phyloP scores from a whole-genome alignment of 1,140 invertebrate genomes.

The Drosophila mojavensis region DNA sequence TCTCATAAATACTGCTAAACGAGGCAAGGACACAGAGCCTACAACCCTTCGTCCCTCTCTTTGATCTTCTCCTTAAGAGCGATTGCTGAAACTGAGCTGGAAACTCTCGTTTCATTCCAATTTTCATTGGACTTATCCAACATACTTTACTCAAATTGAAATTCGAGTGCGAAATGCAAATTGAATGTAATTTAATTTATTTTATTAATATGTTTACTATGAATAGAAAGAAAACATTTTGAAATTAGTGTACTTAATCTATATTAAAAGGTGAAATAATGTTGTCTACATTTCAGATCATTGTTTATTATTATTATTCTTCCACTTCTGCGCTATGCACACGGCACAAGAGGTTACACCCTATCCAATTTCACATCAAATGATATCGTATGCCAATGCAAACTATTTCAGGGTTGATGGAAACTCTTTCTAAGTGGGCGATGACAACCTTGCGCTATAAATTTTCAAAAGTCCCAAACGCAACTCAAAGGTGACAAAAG shows the following conservation, averaged over 20 bases:
- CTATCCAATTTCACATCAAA: slow-evolving; percentile 9
- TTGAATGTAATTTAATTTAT: too few relatives aligned
- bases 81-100: background rate
- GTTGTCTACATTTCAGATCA: too few relatives aligned
- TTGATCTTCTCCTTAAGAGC: background rate
- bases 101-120: too few relatives aligned
- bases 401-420: slow-evolving; percentile 14
- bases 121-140: background rate
- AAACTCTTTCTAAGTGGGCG: slow-evolving; percentile 23
- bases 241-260: too few relatives aligned
- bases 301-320: background rate
- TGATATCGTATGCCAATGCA: background rate
- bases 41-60: too few relatives aligned
- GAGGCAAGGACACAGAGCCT: background rate
- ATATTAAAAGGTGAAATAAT: too few relatives aligned
- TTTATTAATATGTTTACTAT: too few relatives aligned
- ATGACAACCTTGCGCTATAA: slow-evolving; percentile 25
- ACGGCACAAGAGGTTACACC: background rate
- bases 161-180: background rate
- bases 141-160: background rate
- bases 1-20: slow-evolving; percentile 7
- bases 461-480: slow-evolving; percentile 6
- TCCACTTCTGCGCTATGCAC: background rate
- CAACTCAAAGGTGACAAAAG: slow-evolving; percentile 5
- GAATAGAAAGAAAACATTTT: too few relatives aligned